phyloP scores from a whole-genome alignment of 2,797 vertebrate genomes.

The Amniataba percoides region DNA sequence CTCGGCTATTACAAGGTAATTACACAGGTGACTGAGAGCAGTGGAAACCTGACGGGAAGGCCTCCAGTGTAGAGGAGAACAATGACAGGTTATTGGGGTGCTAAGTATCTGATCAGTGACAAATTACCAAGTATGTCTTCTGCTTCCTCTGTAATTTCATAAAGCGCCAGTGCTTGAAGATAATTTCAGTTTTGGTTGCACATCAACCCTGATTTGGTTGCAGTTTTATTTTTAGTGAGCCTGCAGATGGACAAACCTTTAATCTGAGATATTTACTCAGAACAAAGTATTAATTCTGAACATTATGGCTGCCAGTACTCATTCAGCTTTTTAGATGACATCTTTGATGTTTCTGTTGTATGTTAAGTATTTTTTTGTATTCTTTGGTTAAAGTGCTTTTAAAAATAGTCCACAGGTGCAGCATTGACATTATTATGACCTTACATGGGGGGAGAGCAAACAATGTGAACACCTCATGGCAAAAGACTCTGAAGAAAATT shows the following conservation, averaged over 20 bases:
- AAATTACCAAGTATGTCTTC: constrained; percentile 28
- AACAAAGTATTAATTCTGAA: not conserved
- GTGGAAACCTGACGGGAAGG: constrained; percentile 61
- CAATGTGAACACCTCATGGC: constrained; percentile 24
- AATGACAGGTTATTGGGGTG: constrained; percentile 52
- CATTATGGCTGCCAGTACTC: not conserved
- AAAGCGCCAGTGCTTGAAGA: not conserved
- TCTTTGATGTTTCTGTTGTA: not conserved
- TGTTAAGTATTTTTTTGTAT: not conserved
- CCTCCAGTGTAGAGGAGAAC: constrained; percentile 46
- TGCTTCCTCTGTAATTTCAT: constrained; percentile 36
- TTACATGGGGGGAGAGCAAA: constrained; percentile 4
- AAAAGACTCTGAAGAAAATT: constrained; percentile 24
- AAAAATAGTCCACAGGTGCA: not conserved
- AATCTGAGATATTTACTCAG: not conserved
- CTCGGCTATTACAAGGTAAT: constrained; percentile 78
- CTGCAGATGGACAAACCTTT: not conserved
- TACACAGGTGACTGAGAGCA: constrained; percentile 70
- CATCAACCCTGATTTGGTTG: not conserved
- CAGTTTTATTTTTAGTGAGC: not conserved
- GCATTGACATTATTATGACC: constrained; percentile 1
- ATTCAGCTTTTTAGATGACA: not conserved
- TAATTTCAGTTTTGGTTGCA: constrained; percentile 6
- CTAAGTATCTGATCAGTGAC: constrained; percentile 56
- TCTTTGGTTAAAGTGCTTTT: constrained; percentile 5